Base-by-base conservation (phyloP, 2,888 invertebrate genomes). In the Camponotus fellah region DNA sequence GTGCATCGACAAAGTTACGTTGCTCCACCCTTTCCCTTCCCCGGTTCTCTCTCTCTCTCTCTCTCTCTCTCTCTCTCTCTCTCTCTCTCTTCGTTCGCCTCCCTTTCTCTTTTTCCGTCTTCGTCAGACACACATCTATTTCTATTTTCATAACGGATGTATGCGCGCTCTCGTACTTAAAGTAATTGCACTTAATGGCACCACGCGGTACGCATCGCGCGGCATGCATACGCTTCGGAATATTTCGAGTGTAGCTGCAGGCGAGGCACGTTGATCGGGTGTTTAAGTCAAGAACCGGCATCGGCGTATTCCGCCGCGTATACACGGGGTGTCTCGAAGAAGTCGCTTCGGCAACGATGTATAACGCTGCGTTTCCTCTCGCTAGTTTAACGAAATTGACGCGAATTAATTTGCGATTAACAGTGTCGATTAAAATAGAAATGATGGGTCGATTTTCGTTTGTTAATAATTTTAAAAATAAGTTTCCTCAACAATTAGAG, bases 121-220 rank as follows among this genome's bases (percentile, higher is more conserved):
- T 26, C 34, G 49, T 60, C 53, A 12, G 56, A n/a, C 53, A n/a
- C 49, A 79, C 86, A 84, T 79, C 91, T 84, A 89, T 87, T 85
- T 88, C 85, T 89, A 87, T 88, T 87, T 88, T 84, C 77, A 85
- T 85, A 83, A 71, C 80, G 75, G 58, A 17, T 62, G 34, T 82
- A 40, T 34, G 83, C 66, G 40, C 83, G 76, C 60, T 83, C 79
- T 79, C 82, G 76, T 87, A 90, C 86, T 89, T 86, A 85, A 85
- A 79, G 88, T 91, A 91, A 91, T 91, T 91, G 86, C 90, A 85
- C 85, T 88, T 91, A 91, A 91, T 91, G 88, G 72, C 53, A 53
- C 65, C 85, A 84, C 80, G 81, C 79, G 85, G 69, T 62, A 83
- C 62, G 49, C 53, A 40, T 49, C 81, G 64, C 65, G 53, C 69